phyloP scores from a whole-genome alignment of 2,113 vertebrate species.

The Grus americana region DNA sequence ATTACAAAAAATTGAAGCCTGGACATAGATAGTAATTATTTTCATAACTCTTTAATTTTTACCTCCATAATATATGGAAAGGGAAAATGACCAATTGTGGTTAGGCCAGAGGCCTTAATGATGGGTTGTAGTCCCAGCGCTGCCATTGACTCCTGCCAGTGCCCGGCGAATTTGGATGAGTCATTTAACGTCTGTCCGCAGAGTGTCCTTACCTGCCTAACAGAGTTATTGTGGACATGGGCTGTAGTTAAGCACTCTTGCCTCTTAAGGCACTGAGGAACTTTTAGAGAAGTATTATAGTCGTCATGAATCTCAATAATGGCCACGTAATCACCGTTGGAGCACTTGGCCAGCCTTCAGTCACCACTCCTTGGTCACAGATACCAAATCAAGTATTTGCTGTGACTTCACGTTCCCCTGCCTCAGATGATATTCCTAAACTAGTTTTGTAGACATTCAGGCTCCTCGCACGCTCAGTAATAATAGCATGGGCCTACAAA shows the following conservation, averaged over 20 bases:
- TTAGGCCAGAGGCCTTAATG: neutral
- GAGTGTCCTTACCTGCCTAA: neutral
- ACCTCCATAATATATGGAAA: neutral
- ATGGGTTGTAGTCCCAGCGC: neutral
- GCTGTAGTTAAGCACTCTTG: neutral
- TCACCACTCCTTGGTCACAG: neutral
- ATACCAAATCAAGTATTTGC: neutral
- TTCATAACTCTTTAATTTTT: neutral
- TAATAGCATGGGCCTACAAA: neutral
- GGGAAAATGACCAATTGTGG: neutral
- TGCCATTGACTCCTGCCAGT: neutral
- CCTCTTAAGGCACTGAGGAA: neutral
- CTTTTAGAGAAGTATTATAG: neutral
- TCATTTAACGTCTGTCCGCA: neutral
- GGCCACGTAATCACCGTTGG: neutral
- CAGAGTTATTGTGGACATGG: neutral
- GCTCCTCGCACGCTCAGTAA: neutral
- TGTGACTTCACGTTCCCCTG: neutral
- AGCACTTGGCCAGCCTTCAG: neutral
- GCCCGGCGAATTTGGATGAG: neutral
- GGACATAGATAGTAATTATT: neutral
- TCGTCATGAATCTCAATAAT: neutral
- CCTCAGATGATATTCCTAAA: neutral
- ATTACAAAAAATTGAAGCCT: neutral
- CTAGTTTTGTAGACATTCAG: neutral